phyloP scores from a whole-genome alignment of 2,888 invertebrate species.

The Sympetrum striolatum region DNA sequence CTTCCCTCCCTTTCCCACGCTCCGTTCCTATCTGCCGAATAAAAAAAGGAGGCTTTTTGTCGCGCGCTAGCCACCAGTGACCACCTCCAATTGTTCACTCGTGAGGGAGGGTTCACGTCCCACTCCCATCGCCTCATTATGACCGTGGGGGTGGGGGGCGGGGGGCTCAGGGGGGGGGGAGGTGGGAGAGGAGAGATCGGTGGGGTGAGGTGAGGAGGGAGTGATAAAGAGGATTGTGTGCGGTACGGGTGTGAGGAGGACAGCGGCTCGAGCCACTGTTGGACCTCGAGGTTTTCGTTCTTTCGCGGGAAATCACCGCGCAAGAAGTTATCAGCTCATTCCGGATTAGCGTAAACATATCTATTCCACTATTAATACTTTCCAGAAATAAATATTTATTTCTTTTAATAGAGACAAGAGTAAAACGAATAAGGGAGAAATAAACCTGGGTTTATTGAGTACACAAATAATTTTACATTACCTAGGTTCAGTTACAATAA shows the following conservation, averaged over 20 bases:
- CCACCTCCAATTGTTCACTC: constrained; percentile 10
- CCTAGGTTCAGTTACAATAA: too few species aligned
- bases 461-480: too few species aligned
- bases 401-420: too few species aligned
- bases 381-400: too few species aligned
- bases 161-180: background rate
- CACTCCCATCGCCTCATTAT: background rate
- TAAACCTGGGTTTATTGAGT: too few species aligned
- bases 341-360: too few species aligned
- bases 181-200: background rate
- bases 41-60: background rate
- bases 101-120: background rate
- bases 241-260: background rate
- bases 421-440: too few species aligned
- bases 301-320: background rate
- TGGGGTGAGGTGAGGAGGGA: background rate
- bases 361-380: too few species aligned
- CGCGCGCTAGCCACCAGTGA: background rate
- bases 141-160: background rate
- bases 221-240: background rate
- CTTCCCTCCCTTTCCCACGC: background rate
- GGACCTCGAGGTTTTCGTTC: background rate
- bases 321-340: too few species aligned
- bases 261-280: background rate
- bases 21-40: background rate